These are phyloP conservation scores for Pachliopta kotzebuea DNA, from an alignment of 2,888 invertebrate genomes.

Conservation along the genomic window DNA sequence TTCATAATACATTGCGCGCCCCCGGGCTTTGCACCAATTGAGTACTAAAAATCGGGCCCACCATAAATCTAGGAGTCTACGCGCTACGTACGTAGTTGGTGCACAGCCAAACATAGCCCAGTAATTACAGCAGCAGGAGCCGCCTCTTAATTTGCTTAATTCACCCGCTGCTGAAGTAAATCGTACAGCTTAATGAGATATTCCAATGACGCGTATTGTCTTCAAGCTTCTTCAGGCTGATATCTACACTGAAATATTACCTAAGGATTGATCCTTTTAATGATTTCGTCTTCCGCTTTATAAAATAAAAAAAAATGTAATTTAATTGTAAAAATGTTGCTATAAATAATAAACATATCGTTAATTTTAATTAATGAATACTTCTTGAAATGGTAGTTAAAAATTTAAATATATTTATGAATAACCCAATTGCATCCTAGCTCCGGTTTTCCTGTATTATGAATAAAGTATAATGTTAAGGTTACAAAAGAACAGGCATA, in stretches of 20 bases:
- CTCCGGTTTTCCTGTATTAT: conserved; percentile 1
- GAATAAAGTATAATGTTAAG: conserved; percentile 14
- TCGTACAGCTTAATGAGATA: conserved; percentile 72
- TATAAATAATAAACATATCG: not conserved
- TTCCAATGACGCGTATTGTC: conserved; percentile 74
- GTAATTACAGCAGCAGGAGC: conserved; percentile 74
- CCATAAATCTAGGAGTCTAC: conserved; percentile 48
- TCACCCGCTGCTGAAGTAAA: conserved; percentile 68
- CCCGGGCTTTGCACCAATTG: conserved; percentile 53
- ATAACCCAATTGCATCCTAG: not conserved
- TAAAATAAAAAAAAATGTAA: too few species aligned
- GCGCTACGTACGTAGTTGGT: conserved; percentile 51
- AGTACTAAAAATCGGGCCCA: conserved; percentile 54
- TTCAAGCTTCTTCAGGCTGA: conserved; percentile 61
- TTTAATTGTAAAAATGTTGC: too few species aligned
- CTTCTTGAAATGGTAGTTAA: not conserved
- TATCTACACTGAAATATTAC: conserved; percentile 27
- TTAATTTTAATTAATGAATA: not conserved
- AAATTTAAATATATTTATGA: not conserved
- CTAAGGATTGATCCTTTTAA: not conserved
- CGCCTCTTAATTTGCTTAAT: conserved; percentile 77
- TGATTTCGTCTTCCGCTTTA: not conserved
- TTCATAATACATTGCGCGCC: conserved; percentile 57
- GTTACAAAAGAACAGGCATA: conserved; percentile 22
- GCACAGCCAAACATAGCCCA: conserved; percentile 67